A percentile compares a stretch with the other conserved stretches of the same genome.
These are phyloP conservation scores for Cyanistes caeruleus DNA, from an alignment of 2,113 vertebrate species.

Conservation along the genomic window DNA sequence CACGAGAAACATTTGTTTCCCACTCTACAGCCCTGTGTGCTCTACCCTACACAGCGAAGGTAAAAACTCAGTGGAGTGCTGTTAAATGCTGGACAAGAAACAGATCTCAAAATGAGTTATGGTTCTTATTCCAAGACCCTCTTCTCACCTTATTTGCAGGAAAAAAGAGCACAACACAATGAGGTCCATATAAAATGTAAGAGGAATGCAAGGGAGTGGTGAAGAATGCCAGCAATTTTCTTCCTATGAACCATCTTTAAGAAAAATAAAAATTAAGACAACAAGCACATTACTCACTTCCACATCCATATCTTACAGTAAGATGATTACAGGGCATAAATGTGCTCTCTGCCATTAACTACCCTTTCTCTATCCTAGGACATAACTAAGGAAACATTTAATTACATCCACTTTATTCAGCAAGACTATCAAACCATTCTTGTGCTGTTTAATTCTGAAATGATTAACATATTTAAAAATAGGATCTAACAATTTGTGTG, in stretches of 20 bases:
- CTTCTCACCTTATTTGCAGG: background rate
- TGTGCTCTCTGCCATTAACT: background rate
- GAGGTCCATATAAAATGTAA: background rate
- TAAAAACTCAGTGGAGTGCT: background rate
- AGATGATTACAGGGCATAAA: background rate
- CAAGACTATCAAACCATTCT: conserved; percentile 22
- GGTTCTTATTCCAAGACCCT: background rate
- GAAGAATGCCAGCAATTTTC: background rate
- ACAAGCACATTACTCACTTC: background rate
- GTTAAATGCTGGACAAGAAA: background rate
- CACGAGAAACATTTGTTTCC: background rate
- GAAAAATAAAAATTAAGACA: background rate
- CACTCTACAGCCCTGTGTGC: background rate
- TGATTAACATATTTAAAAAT: conserved; percentile 28
- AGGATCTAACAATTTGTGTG: conserved; percentile 52
- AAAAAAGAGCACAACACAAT: background rate
- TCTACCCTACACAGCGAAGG: background rate
- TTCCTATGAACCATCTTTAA: background rate
- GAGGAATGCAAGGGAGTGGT: background rate
- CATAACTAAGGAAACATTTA: conserved; percentile 25
- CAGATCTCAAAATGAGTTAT: background rate
- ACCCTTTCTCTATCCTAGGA: background rate
- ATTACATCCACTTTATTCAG: conserved; percentile 40
- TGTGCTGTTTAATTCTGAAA: conserved; percentile 37
- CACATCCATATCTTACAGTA: background rate